Percentiles rank a stretch among this genome's conserved stretches.
Conservation (phyloP, 2,888 invertebrate species). For the Drosophila gaucha region DNA sequence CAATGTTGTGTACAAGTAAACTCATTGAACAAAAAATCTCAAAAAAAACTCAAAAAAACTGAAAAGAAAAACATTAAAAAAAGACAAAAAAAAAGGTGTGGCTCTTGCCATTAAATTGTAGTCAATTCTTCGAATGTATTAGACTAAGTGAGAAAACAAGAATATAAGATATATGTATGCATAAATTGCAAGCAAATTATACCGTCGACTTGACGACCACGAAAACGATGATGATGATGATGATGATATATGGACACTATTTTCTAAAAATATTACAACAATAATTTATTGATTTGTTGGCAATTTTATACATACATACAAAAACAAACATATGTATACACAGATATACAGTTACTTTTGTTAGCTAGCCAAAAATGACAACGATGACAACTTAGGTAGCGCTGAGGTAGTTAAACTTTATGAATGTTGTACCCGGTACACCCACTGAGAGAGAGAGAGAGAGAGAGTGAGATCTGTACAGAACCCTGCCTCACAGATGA, state of each 20-base stretch:
- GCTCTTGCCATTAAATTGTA: slow-evolving; percentile 79
- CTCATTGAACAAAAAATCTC: slow-evolving; percentile 27
- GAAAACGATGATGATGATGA: slow-evolving; percentile 21
- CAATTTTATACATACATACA: slow-evolving; percentile 69
- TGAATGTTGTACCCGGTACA: slow-evolving; percentile 72
- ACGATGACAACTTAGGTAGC: slow-evolving; percentile 77
- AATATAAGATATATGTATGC: slow-evolving; percentile 28
- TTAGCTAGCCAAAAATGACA: slow-evolving; percentile 75
- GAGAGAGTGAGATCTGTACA: slow-evolving; percentile 56
- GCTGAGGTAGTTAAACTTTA: slow-evolving; percentile 76
- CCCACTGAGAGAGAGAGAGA: slow-evolving; percentile 44
- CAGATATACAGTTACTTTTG: slow-evolving; percentile 70
- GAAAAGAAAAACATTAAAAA: slow-evolving; percentile 14
- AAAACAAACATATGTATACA: slow-evolving; percentile 49
- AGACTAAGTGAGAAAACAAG: slow-evolving; percentile 54
- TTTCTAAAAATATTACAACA: slow-evolving; percentile 79
- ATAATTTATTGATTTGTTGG: slow-evolving; percentile 78
- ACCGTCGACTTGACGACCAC: too few species aligned
- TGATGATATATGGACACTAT: slow-evolving; percentile 77
- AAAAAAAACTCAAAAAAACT: slow-evolving; percentile 14
- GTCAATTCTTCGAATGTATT: slow-evolving; percentile 74
- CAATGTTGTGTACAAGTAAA: slow-evolving; percentile 66
- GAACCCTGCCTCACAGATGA: slow-evolving; percentile 40
- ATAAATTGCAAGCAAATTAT: slow-evolving; percentile 28
- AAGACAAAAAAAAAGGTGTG: slow-evolving; percentile 47